A percentile compares a stretch with the other conserved stretches of the same genome.
These are phyloP conservation scores for Limnephilus auricula DNA, from an alignment of 2,888 invertebrate genomes.

Conservation along the genomic window DNA sequence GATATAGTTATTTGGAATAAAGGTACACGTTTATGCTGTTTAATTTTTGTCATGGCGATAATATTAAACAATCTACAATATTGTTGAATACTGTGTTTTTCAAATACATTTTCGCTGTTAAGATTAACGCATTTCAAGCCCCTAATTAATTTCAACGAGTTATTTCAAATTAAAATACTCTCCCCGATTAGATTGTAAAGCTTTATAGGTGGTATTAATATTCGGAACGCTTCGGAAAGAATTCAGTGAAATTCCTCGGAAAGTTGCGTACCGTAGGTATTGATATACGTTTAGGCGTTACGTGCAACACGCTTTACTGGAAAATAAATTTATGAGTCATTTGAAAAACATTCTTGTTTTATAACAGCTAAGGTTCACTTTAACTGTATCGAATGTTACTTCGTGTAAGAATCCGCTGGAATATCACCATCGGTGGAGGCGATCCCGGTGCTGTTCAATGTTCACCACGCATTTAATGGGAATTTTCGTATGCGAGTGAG, in stretches of 20 bases:
- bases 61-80: too few species aligned
- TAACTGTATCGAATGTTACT: neutral
- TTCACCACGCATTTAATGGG: neutral
- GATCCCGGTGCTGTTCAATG: neutral
- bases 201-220: neutral
- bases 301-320: conserved; percentile 33
- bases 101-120: neutral
- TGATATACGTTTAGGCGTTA: conserved; percentile 15
- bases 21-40: too few species aligned
- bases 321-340: conserved; percentile 45
- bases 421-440: neutral
- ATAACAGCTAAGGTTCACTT: conserved; percentile 31
- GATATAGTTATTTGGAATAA: too few species aligned
- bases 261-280: conserved; percentile 17
- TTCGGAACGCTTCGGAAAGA: neutral
- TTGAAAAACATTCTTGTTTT: conserved; percentile 46
- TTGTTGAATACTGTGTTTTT: neutral
- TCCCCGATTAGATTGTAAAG: neutral
- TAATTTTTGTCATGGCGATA: too few species aligned
- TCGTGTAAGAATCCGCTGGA: conserved; percentile 28
- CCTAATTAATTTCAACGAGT: neutral
- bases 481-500: neutral
- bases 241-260: neutral
- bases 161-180: neutral
- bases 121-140: neutral